These are phyloP conservation scores for Cepaea hortensis DNA, from an alignment of 2,888 invertebrate species.

Conservation along the genomic window DNA sequence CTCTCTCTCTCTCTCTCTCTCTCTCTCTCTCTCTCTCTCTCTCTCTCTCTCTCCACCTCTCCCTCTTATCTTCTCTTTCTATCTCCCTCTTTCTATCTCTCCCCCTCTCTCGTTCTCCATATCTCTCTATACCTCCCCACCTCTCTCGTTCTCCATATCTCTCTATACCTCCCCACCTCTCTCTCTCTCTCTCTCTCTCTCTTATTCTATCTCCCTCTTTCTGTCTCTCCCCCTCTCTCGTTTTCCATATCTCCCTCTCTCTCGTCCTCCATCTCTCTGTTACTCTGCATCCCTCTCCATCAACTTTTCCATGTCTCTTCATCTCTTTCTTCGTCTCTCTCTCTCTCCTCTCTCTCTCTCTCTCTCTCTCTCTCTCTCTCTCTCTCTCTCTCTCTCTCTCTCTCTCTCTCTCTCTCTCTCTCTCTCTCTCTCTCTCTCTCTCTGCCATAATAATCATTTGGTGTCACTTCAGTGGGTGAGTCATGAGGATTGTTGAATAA, in stretches of 20 bases:
- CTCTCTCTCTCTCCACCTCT: not conserved
- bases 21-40: conserved; percentile 9
- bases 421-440: not conserved
- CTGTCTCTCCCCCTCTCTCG: too few relatives aligned
- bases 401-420: not conserved
- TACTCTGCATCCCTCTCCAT: not conserved
- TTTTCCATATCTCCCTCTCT: too few relatives aligned
- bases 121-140: not conserved
- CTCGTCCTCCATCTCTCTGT: too few relatives aligned
- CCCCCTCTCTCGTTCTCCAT: not conserved
- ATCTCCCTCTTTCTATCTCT: not conserved
- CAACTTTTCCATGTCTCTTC: not conserved
- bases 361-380: conserved; percentile 1
- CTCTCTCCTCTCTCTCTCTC: not conserved
- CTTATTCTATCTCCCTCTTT: not conserved
- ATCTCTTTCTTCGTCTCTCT: not conserved
- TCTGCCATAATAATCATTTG: not conserved
- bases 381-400: not conserved
- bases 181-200: conserved; percentile 4
- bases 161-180: not conserved
- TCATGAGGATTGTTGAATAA: too few relatives aligned
- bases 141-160: not conserved
- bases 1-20: not conserved
- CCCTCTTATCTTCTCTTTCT: not conserved
- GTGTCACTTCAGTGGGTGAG: too few relatives aligned